Base-by-base conservation (phyloP, 1,140 invertebrate species). In the Lerema accius region DNA sequence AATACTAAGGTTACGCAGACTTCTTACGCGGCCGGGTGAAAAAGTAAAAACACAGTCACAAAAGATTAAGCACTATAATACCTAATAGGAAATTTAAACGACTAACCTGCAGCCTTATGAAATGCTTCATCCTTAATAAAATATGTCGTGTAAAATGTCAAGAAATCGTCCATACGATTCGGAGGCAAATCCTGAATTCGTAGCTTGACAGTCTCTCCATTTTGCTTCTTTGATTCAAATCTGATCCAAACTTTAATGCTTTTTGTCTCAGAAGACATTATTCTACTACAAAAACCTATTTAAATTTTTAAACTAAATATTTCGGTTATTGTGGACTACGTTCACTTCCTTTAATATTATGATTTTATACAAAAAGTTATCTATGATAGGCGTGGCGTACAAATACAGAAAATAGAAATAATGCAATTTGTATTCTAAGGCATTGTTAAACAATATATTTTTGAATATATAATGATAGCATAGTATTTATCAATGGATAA, bases 71-170 rank as follows among this genome's bases (percentile, higher is more conserved):
- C n/a, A n/a, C n/a, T n/a, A n/a, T n/a, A n/a, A n/a, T n/a, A n/a
- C n/a, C n/a, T n/a, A n/a, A n/a, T n/a, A n/a, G n/a, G 5, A 23
- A 5, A 23, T 23, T 23, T 3, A 5, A 23, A 23, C 19, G 5
- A 2, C 19, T 55, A 58, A 72, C 70, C 70, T 63, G 63, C 40
- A 40, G 63, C 63, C 26, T 58, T 66, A 9, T 66, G 60, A 11
- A 55, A 40, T 1, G 59, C 0, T 28, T 72, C 70, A 4, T 72
- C 65, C 16, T 7, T 15, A 14, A 61, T 26, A 35, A 63, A 72
- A 56, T 72, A 58, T 11, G 60, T 49, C 0, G 37, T 35, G 5
- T 42, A 32, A 7, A 72, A 61, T 32, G 55, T 37, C 11, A 61
- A 13, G n/a, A 58, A 58, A 26, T 69, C 66, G 4, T 69, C 48